phyloP scores from a whole-genome alignment of 1,140 invertebrate genomes.

The Bombus fervidus region DNA sequence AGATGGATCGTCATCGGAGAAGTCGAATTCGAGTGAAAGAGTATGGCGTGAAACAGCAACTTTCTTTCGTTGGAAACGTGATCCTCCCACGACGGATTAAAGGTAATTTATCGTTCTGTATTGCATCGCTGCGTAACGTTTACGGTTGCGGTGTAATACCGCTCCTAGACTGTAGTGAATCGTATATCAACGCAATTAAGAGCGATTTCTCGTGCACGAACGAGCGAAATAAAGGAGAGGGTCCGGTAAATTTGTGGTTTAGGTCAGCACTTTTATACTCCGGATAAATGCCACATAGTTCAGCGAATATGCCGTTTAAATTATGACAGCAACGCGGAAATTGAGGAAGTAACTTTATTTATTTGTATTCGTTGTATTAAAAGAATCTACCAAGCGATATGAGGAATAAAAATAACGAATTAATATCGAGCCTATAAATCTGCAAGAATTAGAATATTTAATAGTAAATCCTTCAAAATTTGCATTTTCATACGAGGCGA shows the following conservation, averaged over 20 bases:
- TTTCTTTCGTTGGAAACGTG: conserved; percentile 29
- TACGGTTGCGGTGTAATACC: conserved; percentile 57
- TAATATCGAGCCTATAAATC: too few species aligned
- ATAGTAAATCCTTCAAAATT: too few species aligned
- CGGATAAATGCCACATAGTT: too few species aligned
- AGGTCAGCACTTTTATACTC: too few species aligned
- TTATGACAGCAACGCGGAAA: too few species aligned
- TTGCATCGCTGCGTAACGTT: conserved; percentile 59
- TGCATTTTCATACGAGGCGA: background rate
- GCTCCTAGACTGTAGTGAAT: conserved; percentile 47
- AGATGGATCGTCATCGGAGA: background rate
- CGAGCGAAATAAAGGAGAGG: conserved; percentile 45
- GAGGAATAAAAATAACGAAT: too few species aligned
- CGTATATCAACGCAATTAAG: conserved; percentile 68
- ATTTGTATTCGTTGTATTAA: too few species aligned
- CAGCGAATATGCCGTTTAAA: too few species aligned
- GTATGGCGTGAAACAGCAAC: conserved; percentile 24
- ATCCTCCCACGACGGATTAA: conserved; percentile 46
- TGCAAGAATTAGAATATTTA: too few species aligned
- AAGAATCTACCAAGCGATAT: too few species aligned
- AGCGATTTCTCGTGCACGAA: conserved; percentile 57
- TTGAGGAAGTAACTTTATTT: too few species aligned
- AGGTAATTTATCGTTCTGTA: conserved; percentile 55
- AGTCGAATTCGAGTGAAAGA: background rate
- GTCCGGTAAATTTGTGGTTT: background rate